Conservation (phyloP, 2,888 invertebrate genomes). For the Deilephila elpenor region DNA sequence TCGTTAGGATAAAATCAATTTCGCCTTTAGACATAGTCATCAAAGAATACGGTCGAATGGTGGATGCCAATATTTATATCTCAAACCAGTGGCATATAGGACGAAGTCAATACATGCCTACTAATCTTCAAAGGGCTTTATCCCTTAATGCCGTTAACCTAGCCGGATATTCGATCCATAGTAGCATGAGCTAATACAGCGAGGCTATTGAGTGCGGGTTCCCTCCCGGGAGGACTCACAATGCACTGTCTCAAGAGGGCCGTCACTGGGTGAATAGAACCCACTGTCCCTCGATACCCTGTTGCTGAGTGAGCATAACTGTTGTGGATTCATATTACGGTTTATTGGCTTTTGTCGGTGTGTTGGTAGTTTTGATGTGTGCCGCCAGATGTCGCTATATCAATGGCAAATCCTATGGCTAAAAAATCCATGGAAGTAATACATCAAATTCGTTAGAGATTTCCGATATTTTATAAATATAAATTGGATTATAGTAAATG, state of each 20-base stretch:
- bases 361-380: not conserved
- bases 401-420: too few relatives aligned
- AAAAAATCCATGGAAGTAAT: too few relatives aligned
- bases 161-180: slow-evolving; percentile 11
- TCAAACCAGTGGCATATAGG: too few relatives aligned
- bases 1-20: too few relatives aligned
- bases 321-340: not conserved
- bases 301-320: not conserved
- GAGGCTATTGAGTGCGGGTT: slow-evolving; percentile 26
- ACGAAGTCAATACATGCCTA: not conserved
- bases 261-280: not conserved
- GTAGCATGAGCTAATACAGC: not conserved
- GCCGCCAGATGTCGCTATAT: not conserved
- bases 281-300: not conserved
- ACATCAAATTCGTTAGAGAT: too few relatives aligned
- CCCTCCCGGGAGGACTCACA: slow-evolving; percentile 35
- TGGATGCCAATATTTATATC: too few relatives aligned
- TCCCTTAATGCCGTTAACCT: slow-evolving; percentile 1
- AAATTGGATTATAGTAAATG: too few relatives aligned
- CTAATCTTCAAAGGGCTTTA: not conserved
- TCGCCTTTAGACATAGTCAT: too few relatives aligned
- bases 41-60: too few relatives aligned
- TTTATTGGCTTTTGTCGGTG: not conserved
- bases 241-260: slow-evolving; percentile 40
- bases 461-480: too few relatives aligned